Evolutionary conservation across 2,113 vertebrate genomes (phyloP), one percentile per base, ranked within the genome.

Genomic region (Rostratula benghalensis): DNA sequence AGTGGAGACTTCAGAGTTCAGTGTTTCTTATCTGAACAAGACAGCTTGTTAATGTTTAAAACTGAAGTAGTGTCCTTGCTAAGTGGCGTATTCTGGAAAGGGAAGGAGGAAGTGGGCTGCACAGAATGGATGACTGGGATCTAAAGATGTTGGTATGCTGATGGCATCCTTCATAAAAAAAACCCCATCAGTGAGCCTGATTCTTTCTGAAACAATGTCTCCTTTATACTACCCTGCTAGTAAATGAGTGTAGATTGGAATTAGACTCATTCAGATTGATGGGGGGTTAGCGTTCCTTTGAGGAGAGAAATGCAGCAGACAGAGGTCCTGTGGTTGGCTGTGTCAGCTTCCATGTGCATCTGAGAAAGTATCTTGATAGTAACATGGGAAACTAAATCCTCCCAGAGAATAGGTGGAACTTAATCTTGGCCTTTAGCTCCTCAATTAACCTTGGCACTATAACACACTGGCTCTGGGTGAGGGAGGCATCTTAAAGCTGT

Each of bases 361-460:
- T 81, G 35, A 57, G 57, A 82, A 83, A 92, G 48, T 60, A 28
- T 83, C 61, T 93, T 78, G 75, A 25, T 78, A 75, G 41, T 69
- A 70, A 75, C 48, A 82, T 41, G 2, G 28, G 95, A 96, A 97
- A 96, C 53, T 78, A 76, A 89, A 95, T 93, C 90, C 94, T 94
- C 45, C 33, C 83, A 90, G 81, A 87, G 91, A 94, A 84, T 35
- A 91, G 28, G 27, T 89, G 74, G 74, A 96, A 94, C 64, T 74
- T 95, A 83, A 93, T 94, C 73, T 74, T 96, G 79, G 39, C 56
- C 68, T 95, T 96, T 61, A 86, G 28, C 33, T 75, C 64, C 22
- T 81, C 76, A 79, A 5, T 94, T 93, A 89, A 87, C 86, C 76
- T 93, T 96, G 86, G 11, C 53, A 53, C 39, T 76, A 27, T 87